Percentiles rank a stretch among this genome's conserved stretches.
These are phyloP conservation scores for Diplogasteroides magnus DNA, from an alignment of 1,140 invertebrate species.

Conservation along the genomic window DNA sequence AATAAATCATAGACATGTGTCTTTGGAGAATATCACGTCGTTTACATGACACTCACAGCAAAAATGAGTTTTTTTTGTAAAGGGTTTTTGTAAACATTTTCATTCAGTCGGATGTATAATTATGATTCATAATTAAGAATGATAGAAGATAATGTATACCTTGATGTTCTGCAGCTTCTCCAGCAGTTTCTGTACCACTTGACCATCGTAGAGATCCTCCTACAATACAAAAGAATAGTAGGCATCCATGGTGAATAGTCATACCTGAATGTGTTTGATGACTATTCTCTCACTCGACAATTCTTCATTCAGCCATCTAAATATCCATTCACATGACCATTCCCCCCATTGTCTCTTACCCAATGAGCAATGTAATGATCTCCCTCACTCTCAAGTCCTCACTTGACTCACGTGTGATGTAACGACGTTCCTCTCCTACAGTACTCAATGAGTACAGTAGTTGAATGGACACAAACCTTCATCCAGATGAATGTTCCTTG, in stretches of 20 bases:
- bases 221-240: constrained; percentile 57
- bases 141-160: no score
- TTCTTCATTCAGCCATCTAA: constrained; percentile 81
- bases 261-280: constrained; percentile 74
- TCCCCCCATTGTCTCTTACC: no score
- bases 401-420: constrained; percentile 80
- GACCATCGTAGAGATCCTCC: constrained; percentile 96
- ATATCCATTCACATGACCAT: no score
- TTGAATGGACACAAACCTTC: constrained; percentile 14
- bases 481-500: constrained; percentile 19
- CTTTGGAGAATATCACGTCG: no score
- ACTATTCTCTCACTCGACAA: constrained; percentile 92
- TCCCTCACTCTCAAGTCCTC: constrained; percentile 81
- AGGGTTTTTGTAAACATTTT: no score
- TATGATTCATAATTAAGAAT: no score
- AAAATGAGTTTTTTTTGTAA: no score
- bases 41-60: no score
- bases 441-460: not conserved
- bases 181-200: constrained; percentile 90
- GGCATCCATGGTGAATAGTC: not conserved
- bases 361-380: constrained; percentile 64
- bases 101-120: no score
- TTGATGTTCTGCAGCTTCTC: constrained; percentile 61
- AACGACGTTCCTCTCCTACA: constrained; percentile 77
- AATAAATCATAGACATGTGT: not conserved